These are phyloP conservation scores for Trinectes maculatus DNA, from an alignment of 2,113 vertebrate genomes.

Conservation along the genomic window DNA sequence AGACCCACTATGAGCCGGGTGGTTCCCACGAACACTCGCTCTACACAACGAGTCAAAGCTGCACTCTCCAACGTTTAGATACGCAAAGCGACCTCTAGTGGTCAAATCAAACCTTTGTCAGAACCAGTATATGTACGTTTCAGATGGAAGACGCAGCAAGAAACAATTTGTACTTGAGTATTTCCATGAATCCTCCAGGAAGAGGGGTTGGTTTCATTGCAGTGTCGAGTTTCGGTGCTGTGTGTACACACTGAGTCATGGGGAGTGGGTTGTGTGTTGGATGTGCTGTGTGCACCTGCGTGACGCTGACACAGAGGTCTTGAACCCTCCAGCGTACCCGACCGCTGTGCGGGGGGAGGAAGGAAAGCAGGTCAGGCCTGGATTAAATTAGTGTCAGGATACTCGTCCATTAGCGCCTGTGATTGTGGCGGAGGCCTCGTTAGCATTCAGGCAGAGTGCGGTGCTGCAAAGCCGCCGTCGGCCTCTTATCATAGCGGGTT, in stretches of 20 bases:
- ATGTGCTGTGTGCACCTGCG: not conserved
- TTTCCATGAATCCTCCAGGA: no score
- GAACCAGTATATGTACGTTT: no score
- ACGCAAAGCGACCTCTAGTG: no score
- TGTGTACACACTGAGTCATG: not conserved
- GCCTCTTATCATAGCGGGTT: constrained; percentile 67
- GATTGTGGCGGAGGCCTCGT: constrained; percentile 52
- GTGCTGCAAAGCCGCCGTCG: constrained; percentile 64
- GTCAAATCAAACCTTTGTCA: no score
- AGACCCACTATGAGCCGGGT: no score
- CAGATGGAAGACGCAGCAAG: no score
- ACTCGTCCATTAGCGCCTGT: constrained; percentile 22
- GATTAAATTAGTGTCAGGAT: constrained; percentile 52
- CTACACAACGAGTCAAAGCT: no score
- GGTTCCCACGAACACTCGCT: no score
- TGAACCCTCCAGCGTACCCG: constrained; percentile 52
- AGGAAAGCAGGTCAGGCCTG: constrained; percentile 53
- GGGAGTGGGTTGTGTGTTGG: not conserved
- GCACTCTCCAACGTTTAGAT: no score
- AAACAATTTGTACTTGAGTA: no score
- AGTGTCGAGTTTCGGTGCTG: not conserved
- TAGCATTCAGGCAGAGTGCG: constrained; percentile 67
- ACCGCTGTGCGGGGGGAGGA: not conserved
- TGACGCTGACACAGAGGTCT: constrained; percentile 5
- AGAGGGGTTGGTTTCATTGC: no score